Conservation (phyloP, 64 coral and sea anemone genomes). For the Actinia tenebrosa region DNA sequence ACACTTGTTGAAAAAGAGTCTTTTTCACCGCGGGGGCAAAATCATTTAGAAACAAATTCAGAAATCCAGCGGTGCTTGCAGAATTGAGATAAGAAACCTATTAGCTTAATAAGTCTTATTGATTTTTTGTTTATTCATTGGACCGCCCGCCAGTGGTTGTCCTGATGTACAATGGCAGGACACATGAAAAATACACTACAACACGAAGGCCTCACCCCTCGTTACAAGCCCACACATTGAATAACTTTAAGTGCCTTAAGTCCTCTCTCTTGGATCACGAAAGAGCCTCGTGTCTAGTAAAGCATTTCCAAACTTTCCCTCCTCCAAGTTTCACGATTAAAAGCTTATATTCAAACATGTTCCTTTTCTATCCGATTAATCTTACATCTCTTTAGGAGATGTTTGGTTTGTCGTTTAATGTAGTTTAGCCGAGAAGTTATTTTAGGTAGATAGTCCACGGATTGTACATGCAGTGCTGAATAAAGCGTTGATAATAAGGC, state of each 20-base stretch:
- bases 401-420: background rate
- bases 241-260: background rate
- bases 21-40: background rate
- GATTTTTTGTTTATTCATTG: background rate
- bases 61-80: background rate
- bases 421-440: background rate
- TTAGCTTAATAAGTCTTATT: background rate
- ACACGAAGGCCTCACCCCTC: background rate
- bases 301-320: background rate
- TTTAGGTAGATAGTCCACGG: background rate
- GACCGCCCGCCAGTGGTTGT: conserved; percentile 8
- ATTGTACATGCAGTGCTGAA: background rate
- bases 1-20: background rate
- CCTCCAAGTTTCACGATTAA: background rate
- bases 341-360: background rate
- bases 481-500: background rate
- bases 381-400: background rate
- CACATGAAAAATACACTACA: background rate
- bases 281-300: background rate
- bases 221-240: background rate
- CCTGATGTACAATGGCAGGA: background rate
- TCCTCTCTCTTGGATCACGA: background rate
- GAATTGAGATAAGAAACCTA: background rate
- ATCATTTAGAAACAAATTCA: background rate
- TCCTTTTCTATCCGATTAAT: background rate